phyloP scores from a whole-genome alignment of 2,797 vertebrate species.

The Megaceryle alcyon region DNA sequence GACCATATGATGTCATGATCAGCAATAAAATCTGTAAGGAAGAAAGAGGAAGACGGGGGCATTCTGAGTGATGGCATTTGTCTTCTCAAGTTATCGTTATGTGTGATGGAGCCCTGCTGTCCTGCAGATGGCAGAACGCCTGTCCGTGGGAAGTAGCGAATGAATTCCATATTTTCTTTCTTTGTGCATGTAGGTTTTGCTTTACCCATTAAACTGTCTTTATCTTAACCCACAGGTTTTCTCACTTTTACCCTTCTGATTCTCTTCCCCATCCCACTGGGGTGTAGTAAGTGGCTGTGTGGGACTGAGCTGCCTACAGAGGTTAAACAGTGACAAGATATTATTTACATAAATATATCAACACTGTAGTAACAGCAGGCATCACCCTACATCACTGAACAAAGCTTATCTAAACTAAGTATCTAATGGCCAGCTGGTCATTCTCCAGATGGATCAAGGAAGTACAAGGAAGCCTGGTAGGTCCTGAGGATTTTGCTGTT shows the following conservation, averaged over 20 bases:
- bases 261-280: not conserved
- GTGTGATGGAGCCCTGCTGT: too few relatives aligned
- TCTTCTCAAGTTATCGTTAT: too few relatives aligned
- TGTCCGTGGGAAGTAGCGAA: too few relatives aligned
- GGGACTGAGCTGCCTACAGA: not conserved
- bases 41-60: not conserved
- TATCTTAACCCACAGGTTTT: not conserved
- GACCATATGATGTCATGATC: not conserved
- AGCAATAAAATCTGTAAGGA: not conserved
- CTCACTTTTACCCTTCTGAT: not conserved
- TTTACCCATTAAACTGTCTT: too few relatives aligned
- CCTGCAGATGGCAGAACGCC: too few relatives aligned
- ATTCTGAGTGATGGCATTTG: too few relatives aligned
- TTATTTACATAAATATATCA: not conserved
- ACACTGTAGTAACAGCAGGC: not conserved
- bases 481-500: not conserved
- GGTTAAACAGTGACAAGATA: not conserved
- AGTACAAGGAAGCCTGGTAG: not conserved
- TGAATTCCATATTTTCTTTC: too few relatives aligned
- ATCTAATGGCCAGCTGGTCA: not conserved
- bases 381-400: not conserved
- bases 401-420: not conserved
- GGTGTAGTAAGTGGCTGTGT: fast-evolving
- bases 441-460: not conserved
- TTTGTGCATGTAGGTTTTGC: too few relatives aligned